These are phyloP conservation scores for Ursus arctos DNA, from an alignment of 2,113 vertebrate species.

Conservation along the genomic window DNA sequence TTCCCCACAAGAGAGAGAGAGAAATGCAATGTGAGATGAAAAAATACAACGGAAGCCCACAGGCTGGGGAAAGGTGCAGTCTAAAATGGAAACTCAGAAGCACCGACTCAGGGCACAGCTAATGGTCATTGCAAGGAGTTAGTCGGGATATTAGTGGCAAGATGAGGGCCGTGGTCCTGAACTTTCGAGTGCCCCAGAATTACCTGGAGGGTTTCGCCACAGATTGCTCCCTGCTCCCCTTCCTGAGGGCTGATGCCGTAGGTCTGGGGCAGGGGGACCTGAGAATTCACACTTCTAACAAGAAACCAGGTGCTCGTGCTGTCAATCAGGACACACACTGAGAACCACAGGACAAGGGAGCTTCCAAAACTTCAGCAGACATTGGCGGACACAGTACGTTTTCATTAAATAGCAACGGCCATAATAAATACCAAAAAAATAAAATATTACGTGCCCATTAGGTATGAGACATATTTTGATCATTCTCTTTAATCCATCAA, in stretches of 20 bases:
- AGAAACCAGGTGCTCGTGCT: background rate
- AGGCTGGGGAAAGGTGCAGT: background rate
- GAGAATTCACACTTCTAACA: background rate
- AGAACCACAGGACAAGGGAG: background rate
- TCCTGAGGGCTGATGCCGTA: background rate
- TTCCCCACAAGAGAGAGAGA: background rate
- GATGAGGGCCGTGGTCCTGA: background rate
- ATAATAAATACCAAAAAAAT: background rate
- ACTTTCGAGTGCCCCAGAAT: background rate
- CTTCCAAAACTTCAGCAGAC: background rate
- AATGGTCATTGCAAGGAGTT: background rate
- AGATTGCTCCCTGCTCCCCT: background rate
- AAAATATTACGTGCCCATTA: background rate
- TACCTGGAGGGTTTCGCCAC: background rate
- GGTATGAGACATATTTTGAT: background rate
- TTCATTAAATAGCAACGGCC: background rate
- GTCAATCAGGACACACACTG: fast-evolving
- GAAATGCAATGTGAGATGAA: background rate
- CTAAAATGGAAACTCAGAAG: background rate
- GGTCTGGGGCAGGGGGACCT: background rate
- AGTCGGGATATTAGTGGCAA: background rate
- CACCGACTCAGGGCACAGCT: background rate
- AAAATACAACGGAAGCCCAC: background rate
- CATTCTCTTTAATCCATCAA: background rate
- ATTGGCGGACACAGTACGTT: too few relatives aligned